A percentile compares a stretch with the other conserved stretches of the same genome.
Conservation (phyloP, 2,888 invertebrate genomes). For the Chaetogeoica ovagalla region DNA sequence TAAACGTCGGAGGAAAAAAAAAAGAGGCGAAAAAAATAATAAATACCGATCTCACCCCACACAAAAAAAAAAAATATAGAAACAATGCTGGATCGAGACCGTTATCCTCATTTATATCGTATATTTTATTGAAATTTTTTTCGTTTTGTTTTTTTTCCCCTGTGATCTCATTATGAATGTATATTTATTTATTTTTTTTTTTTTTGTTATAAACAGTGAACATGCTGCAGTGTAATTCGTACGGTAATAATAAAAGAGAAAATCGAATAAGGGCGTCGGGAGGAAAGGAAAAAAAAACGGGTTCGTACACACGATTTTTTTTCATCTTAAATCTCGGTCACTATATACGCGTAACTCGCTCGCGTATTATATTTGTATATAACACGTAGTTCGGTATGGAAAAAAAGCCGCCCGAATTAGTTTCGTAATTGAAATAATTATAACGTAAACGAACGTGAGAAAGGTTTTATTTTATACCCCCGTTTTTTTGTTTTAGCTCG, state of each 20-base stretch:
- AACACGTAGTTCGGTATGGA: slow-evolving; percentile 6
- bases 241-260: slow-evolving; percentile 15
- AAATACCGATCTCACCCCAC: slow-evolving; percentile 20
- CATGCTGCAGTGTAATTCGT: background rate
- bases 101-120: slow-evolving; percentile 49
- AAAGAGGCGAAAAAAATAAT: slow-evolving; percentile 27
- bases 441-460: slow-evolving; percentile 5
- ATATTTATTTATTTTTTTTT: background rate
- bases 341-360: background rate
- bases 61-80: too few relatives aligned
- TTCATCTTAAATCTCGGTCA: slow-evolving; percentile 32
- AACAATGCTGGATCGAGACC: slow-evolving; percentile 51
- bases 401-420: slow-evolving; percentile 5
- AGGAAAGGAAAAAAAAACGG: slow-evolving; percentile 5
- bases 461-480: too few relatives aligned
- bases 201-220: background rate
- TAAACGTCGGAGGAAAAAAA: too few relatives aligned
- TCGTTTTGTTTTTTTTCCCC: slow-evolving; percentile 8
- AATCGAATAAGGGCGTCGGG: slow-evolving; percentile 15
- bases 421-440: slow-evolving; percentile 27
- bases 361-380: too few relatives aligned
- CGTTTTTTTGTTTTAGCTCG: background rate
- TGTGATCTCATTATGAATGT: too few relatives aligned
- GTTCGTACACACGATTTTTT: background rate
- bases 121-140: slow-evolving; percentile 24